Base-by-base conservation (phyloP, 2,113 vertebrate genomes). In the Suncus etruscus region DNA sequence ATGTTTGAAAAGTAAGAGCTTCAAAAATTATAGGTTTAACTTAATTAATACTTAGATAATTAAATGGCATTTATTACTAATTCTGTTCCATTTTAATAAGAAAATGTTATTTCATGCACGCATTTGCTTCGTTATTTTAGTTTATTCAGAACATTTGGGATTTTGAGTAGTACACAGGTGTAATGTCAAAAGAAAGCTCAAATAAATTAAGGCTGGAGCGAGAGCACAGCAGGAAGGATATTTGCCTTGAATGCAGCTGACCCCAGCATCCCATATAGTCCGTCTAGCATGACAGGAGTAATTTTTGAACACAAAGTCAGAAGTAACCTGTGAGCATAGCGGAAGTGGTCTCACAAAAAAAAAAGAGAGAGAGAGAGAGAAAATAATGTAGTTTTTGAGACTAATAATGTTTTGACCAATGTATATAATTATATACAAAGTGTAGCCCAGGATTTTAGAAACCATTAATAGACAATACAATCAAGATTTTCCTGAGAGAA, bases 101-200 rank as follows among this genome's bases (percentile, higher is more conserved):
- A 45, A 83, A 83, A 73, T 31, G 89, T 29, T 63, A 81, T 83
- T 29, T 47, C 79, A 72, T 74, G 58, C 54, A 83, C 83, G 11
- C 66, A 76, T 95, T 78, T 65, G 6, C 45, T 83, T 74, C 51
- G 5, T 94, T 90, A 25, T 47, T 81, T 95, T 50, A 69, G 77
- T 85, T 89, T 91, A 92, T 73, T 87, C 63, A 84, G 61, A 92
- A 32, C 18, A 74, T 39, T 74, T 85, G 39, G 18, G 48, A 15
- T 93, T 94, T 74, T 90, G 87, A 91, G 70, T 77, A 85, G 81
- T 51, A 18, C 87, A 91, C 61, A 24, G 76, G 27, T 70, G 83
- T 86, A 48, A 39, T 84, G 32, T 12, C 32, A 51, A 45, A 90
- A 93, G 66, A 66, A 89, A 84, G 78, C 68, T 81, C 50, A 90